Conservation (phyloP, 2,113 vertebrate species). For the Carassius carassius region DNA sequence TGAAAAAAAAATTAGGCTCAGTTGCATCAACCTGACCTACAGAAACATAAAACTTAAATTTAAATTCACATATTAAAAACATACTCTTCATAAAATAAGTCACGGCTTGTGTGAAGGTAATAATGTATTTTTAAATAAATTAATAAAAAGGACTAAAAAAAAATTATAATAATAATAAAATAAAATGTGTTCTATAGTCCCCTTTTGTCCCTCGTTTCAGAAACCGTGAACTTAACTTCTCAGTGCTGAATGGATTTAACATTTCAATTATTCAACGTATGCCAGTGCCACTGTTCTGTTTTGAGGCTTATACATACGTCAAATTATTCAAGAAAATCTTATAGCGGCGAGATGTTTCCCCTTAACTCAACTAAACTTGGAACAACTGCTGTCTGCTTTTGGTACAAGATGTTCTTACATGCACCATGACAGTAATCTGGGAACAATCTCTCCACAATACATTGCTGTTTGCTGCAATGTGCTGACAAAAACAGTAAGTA, state of each 20-base stretch:
- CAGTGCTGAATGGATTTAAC: constrained; percentile 21
- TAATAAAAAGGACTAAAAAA: neutral
- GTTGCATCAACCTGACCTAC: neutral
- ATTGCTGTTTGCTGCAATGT: constrained; percentile 36
- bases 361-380: constrained; percentile 10
- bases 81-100: neutral
- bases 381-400: constrained; percentile 13
- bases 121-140: neutral
- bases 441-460: constrained; percentile 34
- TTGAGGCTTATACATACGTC: neutral
- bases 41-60: neutral
- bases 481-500: constrained; percentile 35
- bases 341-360: neutral
- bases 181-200: neutral
- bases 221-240: neutral
- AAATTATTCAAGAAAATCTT: neutral
- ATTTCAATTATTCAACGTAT: neutral
- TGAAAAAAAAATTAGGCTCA: no score
- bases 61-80: neutral
- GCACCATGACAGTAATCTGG: constrained; percentile 45
- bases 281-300: neutral
- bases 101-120: neutral
- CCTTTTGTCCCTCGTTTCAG: neutral
- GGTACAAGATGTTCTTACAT: neutral
- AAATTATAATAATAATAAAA: neutral